Evolutionary conservation across 2,797 vertebrate species (phyloP).

Genomic region (Periparus ater): DNA sequence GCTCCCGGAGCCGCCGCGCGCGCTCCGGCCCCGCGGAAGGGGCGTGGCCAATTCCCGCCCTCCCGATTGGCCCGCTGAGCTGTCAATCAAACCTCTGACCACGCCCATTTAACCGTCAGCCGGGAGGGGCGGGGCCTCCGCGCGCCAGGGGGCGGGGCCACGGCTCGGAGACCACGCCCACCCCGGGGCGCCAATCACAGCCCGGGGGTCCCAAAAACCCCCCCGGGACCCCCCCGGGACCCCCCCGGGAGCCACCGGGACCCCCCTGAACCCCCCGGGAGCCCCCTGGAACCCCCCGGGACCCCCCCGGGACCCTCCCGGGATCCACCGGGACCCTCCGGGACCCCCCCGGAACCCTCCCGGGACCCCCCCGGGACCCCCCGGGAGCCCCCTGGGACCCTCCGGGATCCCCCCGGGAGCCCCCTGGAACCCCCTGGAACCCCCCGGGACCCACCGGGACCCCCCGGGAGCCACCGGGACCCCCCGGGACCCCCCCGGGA

Average conservation of each 20-base stretch:
- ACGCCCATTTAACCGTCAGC: too few relatives aligned
- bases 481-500: neutral
- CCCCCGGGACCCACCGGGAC: too few relatives aligned
- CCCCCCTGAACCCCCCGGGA: too few relatives aligned
- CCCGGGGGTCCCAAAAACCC: neutral
- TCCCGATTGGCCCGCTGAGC: rapidly evolving
- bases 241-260: too few relatives aligned
- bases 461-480: neutral
- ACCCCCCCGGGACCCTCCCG: neutral
- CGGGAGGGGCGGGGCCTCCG: rapidly evolving
- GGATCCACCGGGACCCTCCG: neutral
- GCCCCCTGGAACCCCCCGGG: too few relatives aligned
- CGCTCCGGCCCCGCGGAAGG: neutral
- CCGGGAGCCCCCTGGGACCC: too few relatives aligned
- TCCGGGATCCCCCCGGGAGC: neutral
- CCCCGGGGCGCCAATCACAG: too few relatives aligned
- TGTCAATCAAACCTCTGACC: neutral
- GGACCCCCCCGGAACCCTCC: neutral
- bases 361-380: too few relatives aligned
- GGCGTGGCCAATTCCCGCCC: rapidly evolving
- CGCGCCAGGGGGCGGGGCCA: neutral
- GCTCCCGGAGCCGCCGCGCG: neutral
- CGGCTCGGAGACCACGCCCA: rapidly evolving
- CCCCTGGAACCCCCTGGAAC: too few relatives aligned
- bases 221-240: neutral